A percentile compares a stretch with the other conserved stretches of the same genome.
Evolutionary conservation across 2,113 vertebrate species (phyloP).

Genomic region (Bubo blakistoni): DNA sequence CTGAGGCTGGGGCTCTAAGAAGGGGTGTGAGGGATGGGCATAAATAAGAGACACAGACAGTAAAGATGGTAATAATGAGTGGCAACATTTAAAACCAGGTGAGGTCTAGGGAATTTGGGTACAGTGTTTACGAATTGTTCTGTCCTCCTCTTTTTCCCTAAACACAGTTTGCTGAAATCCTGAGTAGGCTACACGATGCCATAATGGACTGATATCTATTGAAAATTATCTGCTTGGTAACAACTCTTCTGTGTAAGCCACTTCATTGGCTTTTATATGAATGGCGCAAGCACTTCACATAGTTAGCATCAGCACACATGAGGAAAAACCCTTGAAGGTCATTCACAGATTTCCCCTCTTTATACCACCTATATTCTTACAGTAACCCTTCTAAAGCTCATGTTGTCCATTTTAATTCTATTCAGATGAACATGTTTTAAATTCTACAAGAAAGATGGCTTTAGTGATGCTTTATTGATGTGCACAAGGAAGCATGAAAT

Average conservation of each 20-base stretch:
- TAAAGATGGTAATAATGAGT: not conserved
- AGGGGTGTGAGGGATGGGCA: not conserved
- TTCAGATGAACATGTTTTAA: not conserved
- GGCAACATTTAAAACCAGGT: not conserved
- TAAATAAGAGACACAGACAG: not conserved
- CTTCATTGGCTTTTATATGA: not conserved
- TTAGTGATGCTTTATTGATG: not conserved
- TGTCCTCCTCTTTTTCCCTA: not conserved
- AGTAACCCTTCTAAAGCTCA: not conserved
- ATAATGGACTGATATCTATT: not conserved
- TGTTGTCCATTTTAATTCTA: not conserved
- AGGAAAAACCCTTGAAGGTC: not conserved
- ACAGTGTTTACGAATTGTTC: not conserved
- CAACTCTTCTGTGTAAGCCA: not conserved
- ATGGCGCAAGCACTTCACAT: not conserved
- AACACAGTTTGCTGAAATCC: not conserved
- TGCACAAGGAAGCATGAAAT: constrained; percentile 2
- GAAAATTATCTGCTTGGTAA: not conserved
- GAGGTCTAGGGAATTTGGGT: not conserved
- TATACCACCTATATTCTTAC: not conserved
- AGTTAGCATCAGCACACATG: not conserved
- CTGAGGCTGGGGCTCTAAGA: not conserved
- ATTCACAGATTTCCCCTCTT: not conserved
- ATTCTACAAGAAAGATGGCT: not conserved
- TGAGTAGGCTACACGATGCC: not conserved